Base-by-base conservation (phyloP, 2,113 vertebrate genomes). In the Lophotis ruficrista region DNA sequence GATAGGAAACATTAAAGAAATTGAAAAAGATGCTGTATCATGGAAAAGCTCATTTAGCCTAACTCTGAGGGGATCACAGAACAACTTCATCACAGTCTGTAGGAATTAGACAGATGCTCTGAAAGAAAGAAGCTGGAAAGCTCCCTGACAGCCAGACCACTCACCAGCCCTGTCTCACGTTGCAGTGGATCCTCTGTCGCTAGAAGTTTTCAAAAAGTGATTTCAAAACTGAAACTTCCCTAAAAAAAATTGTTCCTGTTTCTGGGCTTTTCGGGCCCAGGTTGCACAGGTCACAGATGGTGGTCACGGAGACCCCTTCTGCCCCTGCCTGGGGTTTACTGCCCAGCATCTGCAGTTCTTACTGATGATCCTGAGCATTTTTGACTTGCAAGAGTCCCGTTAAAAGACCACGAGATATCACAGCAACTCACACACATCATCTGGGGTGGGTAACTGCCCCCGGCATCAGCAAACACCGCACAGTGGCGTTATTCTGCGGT, bases 1-100 rank as follows among this genome's bases (percentile, higher is more conserved):
- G 64, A 75, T 54, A 90, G 77, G 69, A 92, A 97, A 90, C 79
- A 93, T 92, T 95, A 89, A 92, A 96, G 94, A 90, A 81, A 96
- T 88, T 93, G 60, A 86, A 95, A 96, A 94, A 93, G 58, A 75
- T 92, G 76, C 71, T 92, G 61, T 45, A 56, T 92, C 86, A 79
- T 53, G 65, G 71, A 78, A 96, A 90, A 95, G 21, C 53, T 89
- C 80, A 61, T 96, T 96, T 94, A 92, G 61, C 37, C 21, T 83
- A 84, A 57, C 72, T 90, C 80, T 28, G 68, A 89, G 9, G 8
- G 41, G 51, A 88, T 77, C 83, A 83, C 5, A 6, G 35, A 77
- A 15, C 51, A 83, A 89, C 76, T 96, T 94, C 54, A 88, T 93
- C 84, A 93, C 47, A 54, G 68, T 80, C 85, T 43, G n/a, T 50